Evolutionary conservation across 2,797 vertebrate genomes (phyloP).

Genomic region (Meriones psammophilus): DNA sequence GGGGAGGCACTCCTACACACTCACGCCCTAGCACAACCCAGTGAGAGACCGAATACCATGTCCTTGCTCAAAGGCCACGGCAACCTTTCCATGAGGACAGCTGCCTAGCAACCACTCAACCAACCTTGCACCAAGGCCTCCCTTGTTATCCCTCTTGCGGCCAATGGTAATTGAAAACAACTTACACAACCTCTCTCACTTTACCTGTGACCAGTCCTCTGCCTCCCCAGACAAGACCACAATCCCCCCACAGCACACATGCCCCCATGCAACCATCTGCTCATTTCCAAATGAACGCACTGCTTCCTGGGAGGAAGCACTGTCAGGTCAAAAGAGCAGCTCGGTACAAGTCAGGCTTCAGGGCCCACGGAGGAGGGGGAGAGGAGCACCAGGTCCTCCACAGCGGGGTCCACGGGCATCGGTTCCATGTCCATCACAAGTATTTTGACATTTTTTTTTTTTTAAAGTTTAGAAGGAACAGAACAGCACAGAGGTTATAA

Average conservation of each 20-base stretch:
- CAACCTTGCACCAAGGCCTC: neutral
- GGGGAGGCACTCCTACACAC: neutral
- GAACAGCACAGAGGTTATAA: neutral
- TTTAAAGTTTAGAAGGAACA: neutral
- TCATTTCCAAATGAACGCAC: neutral
- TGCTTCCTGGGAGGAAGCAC: neutral
- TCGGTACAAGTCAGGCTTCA: neutral
- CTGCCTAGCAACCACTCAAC: neutral
- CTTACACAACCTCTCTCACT: neutral
- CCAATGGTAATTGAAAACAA: neutral
- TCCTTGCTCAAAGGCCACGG: neutral
- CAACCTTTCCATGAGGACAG: neutral
- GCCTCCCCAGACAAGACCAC: too few relatives aligned
- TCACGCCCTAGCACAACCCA: neutral
- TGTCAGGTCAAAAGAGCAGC: neutral
- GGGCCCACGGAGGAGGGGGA: neutral
- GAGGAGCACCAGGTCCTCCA: neutral
- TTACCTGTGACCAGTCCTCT: neutral
- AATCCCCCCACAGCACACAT: too few relatives aligned
- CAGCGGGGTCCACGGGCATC: neutral
- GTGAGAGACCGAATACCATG: neutral
- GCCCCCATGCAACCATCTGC: neutral
- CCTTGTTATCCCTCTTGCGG: neutral
- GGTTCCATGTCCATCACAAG: neutral
- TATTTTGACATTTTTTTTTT: neutral